Percentiles rank a stretch among this genome's conserved stretches.
These are phyloP conservation scores for Macropodus opercularis DNA, from an alignment of 2,797 vertebrate genomes.

Conservation along the genomic window DNA sequence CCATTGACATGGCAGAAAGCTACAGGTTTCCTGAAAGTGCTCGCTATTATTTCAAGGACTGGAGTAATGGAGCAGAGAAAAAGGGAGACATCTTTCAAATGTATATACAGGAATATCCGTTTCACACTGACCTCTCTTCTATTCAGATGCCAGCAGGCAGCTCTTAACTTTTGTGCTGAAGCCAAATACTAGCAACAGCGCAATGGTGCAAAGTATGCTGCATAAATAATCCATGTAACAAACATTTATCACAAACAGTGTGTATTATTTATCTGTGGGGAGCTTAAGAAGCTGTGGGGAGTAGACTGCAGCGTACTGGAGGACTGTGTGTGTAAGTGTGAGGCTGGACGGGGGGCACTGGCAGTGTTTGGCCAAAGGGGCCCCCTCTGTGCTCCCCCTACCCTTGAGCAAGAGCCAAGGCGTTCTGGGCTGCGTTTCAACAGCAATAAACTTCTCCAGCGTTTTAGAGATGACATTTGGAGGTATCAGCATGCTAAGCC, in stretches of 20 bases:
- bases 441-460: conserved; percentile 79
- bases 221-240: conserved; percentile 69
- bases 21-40: conserved; percentile 56
- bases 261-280: conserved; percentile 69
- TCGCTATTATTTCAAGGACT: conserved; percentile 64
- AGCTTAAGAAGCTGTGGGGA: conserved; percentile 61
- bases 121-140: conserved; percentile 48
- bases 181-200: not conserved
- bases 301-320: conserved; percentile 57
- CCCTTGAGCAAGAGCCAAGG: conserved; percentile 71
- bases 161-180: conserved; percentile 43
- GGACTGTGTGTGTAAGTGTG: conserved; percentile 33
- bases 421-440: conserved; percentile 77
- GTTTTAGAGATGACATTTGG: conserved; percentile 80
- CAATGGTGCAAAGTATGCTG: conserved; percentile 43
- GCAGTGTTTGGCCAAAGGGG: conserved; percentile 71
- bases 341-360: conserved; percentile 38
- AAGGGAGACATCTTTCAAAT: conserved; percentile 40
- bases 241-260: conserved; percentile 66
- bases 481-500: conserved; percentile 77
- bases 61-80: conserved; percentile 31
- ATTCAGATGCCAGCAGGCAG: conserved; percentile 42
- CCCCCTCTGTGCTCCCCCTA: conserved; percentile 68
- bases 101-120: conserved; percentile 62
- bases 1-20: conserved; percentile 50